Base-by-base conservation (phyloP, 2,797 vertebrate genomes). In the Lagorchestes hirsutus region DNA sequence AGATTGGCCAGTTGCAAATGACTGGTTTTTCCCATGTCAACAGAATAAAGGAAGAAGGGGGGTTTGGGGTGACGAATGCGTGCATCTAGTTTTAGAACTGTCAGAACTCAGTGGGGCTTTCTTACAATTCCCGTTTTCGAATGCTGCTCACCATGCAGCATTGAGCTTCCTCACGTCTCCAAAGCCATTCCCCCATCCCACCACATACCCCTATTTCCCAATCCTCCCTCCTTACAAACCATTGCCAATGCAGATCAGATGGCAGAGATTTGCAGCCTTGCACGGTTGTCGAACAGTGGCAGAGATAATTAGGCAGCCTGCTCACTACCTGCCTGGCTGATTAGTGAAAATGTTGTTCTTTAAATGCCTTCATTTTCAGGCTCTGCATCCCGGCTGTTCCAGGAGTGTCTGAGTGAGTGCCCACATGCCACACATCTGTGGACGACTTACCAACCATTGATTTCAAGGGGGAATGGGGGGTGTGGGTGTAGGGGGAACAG, bases 291-390 rank as follows among this genome's bases (percentile, higher is more conserved):
- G 31, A 54, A 91, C 90, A 91, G 90, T 91, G 90, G 90, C 90
- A 91, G 54, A 91, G 54, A 52, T 91, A 91, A 91, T 91, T 91
- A 91, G 90, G 90, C 90, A 91, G 90, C 90, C 90, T 91, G 90
- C 29, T 54, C 54, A 55, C 90, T 91, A 91, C 90, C 90, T 91
- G 90, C 90, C 52, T 55, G 52, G 50, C 54, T 91, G 90, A 91
- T 91, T 91, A 91, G 90, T 91, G 90, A 55, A 91, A 91, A 91
- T 91, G 90, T 34, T 91, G 90, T 55, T 91, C 90, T 91, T 54
- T 91, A 91, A 91, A 91, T 31, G 50, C 90, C 90, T 55, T 91
- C 54, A 55, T 55, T 54, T 91, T 52, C 52, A 46, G 90, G 50
- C 90, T 28, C 54, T 91, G 50, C 90, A 91, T 22, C 90, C 90